Evolutionary conservation across 1,140 invertebrate species (phyloP).

Genomic region (Drosophila saltans): DNA sequence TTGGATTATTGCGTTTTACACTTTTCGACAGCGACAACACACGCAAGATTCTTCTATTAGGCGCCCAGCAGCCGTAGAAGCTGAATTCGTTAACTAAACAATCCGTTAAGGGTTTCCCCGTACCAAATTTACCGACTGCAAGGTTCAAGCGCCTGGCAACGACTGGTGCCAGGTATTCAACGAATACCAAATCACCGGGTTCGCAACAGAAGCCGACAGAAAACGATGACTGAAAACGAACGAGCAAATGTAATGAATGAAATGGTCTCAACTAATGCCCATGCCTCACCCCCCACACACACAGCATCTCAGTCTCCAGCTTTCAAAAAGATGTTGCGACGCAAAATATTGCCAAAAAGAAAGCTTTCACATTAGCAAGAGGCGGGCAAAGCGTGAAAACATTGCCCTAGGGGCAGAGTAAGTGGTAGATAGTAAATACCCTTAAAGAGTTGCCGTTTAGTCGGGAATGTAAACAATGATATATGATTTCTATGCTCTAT

Average conservation of each 20-base stretch:
- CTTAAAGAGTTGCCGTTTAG: slow-evolving; percentile 43
- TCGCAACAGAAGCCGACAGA: slow-evolving; percentile 23
- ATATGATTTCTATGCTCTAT: no score
- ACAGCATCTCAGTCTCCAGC: neutral
- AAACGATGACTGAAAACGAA: slow-evolving; percentile 12
- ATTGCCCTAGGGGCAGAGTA: slow-evolving; percentile 67
- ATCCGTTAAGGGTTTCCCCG: slow-evolving; percentile 5
- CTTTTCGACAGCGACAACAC: slow-evolving; percentile 26
- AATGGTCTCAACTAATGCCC: slow-evolving; percentile 26
- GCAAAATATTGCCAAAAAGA: slow-evolving; percentile 27
- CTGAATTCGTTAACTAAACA: slow-evolving; percentile 17
- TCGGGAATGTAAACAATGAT: no score
- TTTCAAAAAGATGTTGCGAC: slow-evolving; percentile 46
- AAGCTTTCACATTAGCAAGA: slow-evolving; percentile 36
- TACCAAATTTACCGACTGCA: slow-evolving; percentile 23
- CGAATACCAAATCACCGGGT: slow-evolving; percentile 26
- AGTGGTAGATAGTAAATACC: slow-evolving; percentile 3
- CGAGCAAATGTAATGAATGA: slow-evolving; percentile 53
- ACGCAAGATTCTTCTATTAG: slow-evolving; percentile 66
- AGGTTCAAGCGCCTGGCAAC: slow-evolving; percentile 54
- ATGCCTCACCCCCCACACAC: neutral
- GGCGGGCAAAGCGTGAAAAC: slow-evolving; percentile 38
- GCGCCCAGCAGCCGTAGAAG: slow-evolving; percentile 60
- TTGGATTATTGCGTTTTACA: slow-evolving; percentile 32
- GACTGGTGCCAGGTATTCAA: slow-evolving; percentile 66